Percentiles rank a stretch among this genome's conserved stretches.
Evolutionary conservation across 1,140 invertebrate genomes (phyloP).

Genomic region (Prorops nasuta): DNA sequence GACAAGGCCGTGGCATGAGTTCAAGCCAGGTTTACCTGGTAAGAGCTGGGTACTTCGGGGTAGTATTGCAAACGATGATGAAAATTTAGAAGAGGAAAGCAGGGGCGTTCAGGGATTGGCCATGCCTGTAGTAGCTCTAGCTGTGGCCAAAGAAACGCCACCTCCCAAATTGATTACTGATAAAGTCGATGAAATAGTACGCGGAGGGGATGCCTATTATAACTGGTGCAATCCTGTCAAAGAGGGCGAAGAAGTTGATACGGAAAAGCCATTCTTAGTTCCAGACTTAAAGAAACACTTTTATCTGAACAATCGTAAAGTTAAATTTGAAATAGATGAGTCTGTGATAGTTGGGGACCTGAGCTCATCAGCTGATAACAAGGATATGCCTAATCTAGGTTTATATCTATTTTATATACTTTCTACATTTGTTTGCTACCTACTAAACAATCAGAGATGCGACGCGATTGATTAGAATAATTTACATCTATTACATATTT

Average conservation of each 20-base stretch:
- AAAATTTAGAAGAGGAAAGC: conserved; percentile 36
- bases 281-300: conserved; percentile 34
- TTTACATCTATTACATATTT: not conserved
- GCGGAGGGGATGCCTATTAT: conserved; percentile 42
- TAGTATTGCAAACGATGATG: conserved; percentile 29
- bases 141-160: conserved; percentile 27
- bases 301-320: conserved; percentile 37
- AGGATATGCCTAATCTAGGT: conserved; percentile 18
- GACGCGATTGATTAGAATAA: too few species aligned
- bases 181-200: conserved; percentile 28
- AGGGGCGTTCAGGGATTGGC: conserved; percentile 39
- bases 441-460: too few species aligned
- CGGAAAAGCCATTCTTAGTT: conserved; percentile 17
- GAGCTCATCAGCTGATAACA: conserved; percentile 4
- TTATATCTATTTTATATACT: too few species aligned
- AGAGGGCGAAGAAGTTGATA: conserved; percentile 10
- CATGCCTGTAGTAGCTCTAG: conserved; percentile 34
- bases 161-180: conserved; percentile 34
- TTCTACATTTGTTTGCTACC: too few species aligned
- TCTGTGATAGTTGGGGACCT: conserved; percentile 29
- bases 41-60: conserved; percentile 45
- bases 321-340: conserved; percentile 37
- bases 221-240: conserved; percentile 33
- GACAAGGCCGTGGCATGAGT: conserved; percentile 37
- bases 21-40: conserved; percentile 29